phyloP scores from a whole-genome alignment of 2,113 vertebrate species.

The Phrynosoma platyrhinos region DNA sequence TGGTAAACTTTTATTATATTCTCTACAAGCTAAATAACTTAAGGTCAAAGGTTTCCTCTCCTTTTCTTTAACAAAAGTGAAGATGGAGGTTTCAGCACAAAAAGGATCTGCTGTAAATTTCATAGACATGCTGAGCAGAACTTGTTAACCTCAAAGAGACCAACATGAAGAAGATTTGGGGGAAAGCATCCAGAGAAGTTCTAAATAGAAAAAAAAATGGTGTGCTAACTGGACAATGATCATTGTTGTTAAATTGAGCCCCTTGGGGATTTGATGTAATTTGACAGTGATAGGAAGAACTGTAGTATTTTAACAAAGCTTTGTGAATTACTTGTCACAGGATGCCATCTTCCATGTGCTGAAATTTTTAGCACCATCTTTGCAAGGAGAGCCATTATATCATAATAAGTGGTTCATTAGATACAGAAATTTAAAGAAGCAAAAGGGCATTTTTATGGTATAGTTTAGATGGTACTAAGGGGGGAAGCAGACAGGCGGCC shows the following conservation, averaged over 20 bases:
- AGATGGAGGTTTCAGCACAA: neutral
- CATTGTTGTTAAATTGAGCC: conserved; percentile 53
- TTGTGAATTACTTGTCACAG: conserved; percentile 55
- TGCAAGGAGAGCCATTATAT: conserved; percentile 52
- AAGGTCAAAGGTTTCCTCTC: neutral
- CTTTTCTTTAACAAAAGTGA: conserved; percentile 23
- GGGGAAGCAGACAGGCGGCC: too few relatives aligned
- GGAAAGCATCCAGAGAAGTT: conserved; percentile 42
- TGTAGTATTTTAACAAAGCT: conserved; percentile 51
- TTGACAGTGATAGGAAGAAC: conserved; percentile 29
- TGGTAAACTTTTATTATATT: neutral
- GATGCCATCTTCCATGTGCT: conserved; percentile 56
- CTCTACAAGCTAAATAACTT: conserved; percentile 44
- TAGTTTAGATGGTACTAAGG: conserved; percentile 58
- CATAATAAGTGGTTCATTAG: conserved; percentile 62
- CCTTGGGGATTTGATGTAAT: conserved; percentile 48
- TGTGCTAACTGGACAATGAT: conserved; percentile 66
- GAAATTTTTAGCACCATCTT: conserved; percentile 58
- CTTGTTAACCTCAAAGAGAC: conserved; percentile 60
- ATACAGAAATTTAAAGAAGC: conserved; percentile 58
- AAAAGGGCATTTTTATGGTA: conserved; percentile 71
- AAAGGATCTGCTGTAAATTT: conserved; percentile 53
- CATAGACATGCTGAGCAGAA: conserved; percentile 46
- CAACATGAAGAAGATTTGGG: conserved; percentile 58
- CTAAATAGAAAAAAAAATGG: conserved; percentile 24